Evolutionary conservation across 2,888 invertebrate genomes (phyloP).

Genomic region (Agrotis puta): DNA sequence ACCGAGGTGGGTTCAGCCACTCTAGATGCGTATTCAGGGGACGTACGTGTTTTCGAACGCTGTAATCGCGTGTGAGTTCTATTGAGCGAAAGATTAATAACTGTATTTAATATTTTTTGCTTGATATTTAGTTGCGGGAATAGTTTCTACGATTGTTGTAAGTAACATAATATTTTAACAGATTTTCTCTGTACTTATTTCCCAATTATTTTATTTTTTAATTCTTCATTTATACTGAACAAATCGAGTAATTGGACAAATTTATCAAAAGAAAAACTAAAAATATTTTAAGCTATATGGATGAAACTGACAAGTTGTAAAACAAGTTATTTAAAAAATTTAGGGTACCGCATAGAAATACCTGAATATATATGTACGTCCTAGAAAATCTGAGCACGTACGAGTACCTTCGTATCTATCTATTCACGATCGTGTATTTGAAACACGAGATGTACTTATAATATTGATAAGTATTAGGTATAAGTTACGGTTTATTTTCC

Average conservation of each 20-base stretch:
- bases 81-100: slow-evolving; percentile 58
- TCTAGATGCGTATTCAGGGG: slow-evolving; percentile 76
- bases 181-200: not conserved
- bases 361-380: not conserved
- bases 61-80: slow-evolving; percentile 63
- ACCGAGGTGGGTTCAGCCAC: slow-evolving; percentile 73
- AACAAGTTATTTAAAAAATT: not conserved
- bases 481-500: slow-evolving; percentile 14
- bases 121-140: slow-evolving; percentile 6
- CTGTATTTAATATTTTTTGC: slow-evolving; percentile 34
- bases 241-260: not conserved
- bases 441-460: slow-evolving; percentile 11
- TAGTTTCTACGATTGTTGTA: no score
- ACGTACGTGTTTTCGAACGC: slow-evolving; percentile 61
- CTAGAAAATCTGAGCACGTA: slow-evolving; percentile 36
- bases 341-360: not conserved
- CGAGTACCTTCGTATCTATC: no score
- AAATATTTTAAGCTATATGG: no score
- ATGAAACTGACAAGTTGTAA: no score
- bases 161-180: not conserved
- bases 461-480: slow-evolving; percentile 17
- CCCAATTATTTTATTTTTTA: no score
- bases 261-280: no score
- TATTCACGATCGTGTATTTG: not conserved
- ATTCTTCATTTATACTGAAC: not conserved